phyloP scores from a whole-genome alignment of 2,888 invertebrate genomes.

The Drosophila hamatofila region DNA sequence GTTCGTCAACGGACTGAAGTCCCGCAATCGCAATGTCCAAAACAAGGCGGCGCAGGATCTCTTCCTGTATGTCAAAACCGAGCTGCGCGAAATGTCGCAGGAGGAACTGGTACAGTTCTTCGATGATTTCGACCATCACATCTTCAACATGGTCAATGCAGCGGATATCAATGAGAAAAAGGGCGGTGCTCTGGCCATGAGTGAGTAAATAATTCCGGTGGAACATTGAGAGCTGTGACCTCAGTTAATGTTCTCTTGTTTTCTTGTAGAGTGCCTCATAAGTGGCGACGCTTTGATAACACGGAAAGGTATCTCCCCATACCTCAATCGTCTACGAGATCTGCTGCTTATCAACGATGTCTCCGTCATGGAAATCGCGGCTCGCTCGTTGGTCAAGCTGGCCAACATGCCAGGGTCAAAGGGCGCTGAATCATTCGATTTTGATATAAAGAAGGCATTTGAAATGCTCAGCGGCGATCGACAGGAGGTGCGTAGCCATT shows the following conservation, averaged over 20 bases:
- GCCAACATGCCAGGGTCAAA: conserved; percentile 96
- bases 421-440: conserved; percentile 98
- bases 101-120: conserved; percentile 96
- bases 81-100: conserved; percentile 94
- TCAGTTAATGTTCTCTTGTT: not conserved
- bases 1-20: conserved; percentile 95
- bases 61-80: conserved; percentile 95
- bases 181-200: conserved; percentile 97
- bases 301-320: conserved; percentile 94
- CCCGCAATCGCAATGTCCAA: conserved; percentile 93
- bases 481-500: conserved; percentile 88
- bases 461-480: conserved; percentile 97
- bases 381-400: conserved; percentile 96
- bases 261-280: conserved; percentile 92
- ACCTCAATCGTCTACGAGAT: conserved; percentile 96
- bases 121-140: conserved; percentile 97
- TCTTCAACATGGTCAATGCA: conserved; percentile 98
- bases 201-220: conserved; percentile 84
- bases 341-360: conserved; percentile 95
- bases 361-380: conserved; percentile 97
- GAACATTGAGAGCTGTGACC: not conserved
- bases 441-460: conserved; percentile 97
- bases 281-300: conserved; percentile 97
- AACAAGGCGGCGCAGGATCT: conserved; percentile 95
- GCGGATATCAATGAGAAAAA: conserved; percentile 97